Conservation (phyloP, 1,140 invertebrate genomes). For the Atta colombica region DNA sequence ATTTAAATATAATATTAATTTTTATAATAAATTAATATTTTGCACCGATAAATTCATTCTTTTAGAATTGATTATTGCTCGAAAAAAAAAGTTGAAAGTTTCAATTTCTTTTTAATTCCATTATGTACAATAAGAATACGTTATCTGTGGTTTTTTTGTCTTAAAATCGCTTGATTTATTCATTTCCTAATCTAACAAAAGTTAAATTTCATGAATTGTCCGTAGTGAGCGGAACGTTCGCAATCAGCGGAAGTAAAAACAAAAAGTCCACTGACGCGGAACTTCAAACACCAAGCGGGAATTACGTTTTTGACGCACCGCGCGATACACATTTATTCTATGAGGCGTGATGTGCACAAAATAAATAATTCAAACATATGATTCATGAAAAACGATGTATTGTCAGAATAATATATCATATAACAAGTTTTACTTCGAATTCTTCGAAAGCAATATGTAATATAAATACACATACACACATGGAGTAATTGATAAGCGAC, state of each 20-base stretch:
- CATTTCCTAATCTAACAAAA: neutral
- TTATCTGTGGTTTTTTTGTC: neutral
- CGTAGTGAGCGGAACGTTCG: neutral
- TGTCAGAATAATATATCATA: neutral
- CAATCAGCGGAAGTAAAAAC: slow-evolving; percentile 40
- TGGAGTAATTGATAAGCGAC: neutral
- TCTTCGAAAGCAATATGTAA: neutral
- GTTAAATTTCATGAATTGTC: no score
- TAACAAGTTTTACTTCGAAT: neutral
- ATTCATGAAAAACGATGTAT: slow-evolving; percentile 15
- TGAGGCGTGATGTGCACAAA: slow-evolving; percentile 3
- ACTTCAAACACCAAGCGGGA: slow-evolving; percentile 14
- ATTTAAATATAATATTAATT: neutral
- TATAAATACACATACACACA: neutral
- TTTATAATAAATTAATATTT: neutral
- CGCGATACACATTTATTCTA: slow-evolving; percentile 27
- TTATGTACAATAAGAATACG: no score
- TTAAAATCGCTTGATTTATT: neutral
- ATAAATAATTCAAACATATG: slow-evolving; percentile 29
- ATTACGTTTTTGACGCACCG: slow-evolving; percentile 28
- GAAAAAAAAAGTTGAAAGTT: no score
- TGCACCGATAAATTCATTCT: no score
- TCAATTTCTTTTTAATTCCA: no score
- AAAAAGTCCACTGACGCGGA: slow-evolving; percentile 29
- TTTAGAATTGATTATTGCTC: no score